phyloP scores from a whole-genome alignment of 2,797 vertebrate genomes.

The Bradypus variegatus region DNA sequence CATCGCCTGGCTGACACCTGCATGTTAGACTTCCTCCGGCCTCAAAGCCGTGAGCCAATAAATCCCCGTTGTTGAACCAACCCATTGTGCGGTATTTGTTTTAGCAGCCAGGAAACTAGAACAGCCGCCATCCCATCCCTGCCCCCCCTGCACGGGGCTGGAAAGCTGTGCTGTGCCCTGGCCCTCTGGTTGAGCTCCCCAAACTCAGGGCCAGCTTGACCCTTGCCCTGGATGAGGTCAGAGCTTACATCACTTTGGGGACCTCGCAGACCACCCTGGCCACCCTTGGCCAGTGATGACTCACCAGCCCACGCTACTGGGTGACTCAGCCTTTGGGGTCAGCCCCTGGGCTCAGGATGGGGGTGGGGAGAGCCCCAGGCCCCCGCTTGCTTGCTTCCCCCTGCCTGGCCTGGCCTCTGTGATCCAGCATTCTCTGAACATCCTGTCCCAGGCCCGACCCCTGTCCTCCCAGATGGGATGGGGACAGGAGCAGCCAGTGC shows the following conservation, averaged over 20 bases:
- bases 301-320: neutral
- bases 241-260: neutral
- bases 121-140: neutral
- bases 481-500: fast-evolving
- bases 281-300: neutral
- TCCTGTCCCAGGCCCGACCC: no score
- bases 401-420: neutral
- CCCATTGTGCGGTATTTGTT: no score
- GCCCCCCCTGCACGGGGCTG: neutral
- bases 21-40: no score
- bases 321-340: slow-evolving; percentile 41
- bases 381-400: neutral
- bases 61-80: no score
- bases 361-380: neutral
- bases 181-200: neutral
- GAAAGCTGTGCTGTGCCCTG: fast-evolving
- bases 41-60: no score
- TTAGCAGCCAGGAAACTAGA: no score
- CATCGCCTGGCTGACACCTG: neutral
- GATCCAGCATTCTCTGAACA: neutral
- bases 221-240: neutral
- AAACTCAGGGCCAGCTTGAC: neutral
- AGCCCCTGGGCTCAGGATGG: neutral
- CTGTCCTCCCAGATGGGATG: neutral
- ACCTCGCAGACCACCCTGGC: neutral